Conservation (phyloP, 2,888 invertebrate species). For the Temnothorax rugatulus region DNA sequence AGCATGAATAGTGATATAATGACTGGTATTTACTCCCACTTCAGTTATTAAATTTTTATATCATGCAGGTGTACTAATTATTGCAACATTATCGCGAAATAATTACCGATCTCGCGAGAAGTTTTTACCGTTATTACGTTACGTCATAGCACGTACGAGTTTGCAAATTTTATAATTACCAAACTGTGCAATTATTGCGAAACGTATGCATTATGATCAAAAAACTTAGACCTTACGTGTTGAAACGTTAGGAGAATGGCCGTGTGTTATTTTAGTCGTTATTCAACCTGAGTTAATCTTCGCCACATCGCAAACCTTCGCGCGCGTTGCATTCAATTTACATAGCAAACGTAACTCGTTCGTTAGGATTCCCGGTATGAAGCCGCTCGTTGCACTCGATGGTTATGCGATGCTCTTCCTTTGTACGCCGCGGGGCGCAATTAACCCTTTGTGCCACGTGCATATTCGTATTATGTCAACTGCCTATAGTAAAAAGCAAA, state of each 20-base stretch:
- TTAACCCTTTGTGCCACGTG: slow-evolving; percentile 46
- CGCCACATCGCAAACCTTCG: slow-evolving; percentile 13
- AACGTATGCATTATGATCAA: background rate
- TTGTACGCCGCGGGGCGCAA: slow-evolving; percentile 31
- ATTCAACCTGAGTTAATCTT: slow-evolving; percentile 39
- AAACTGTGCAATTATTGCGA: background rate
- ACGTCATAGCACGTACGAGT: background rate
- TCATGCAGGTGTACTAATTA: background rate
- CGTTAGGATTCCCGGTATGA: slow-evolving; percentile 43
- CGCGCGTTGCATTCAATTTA: slow-evolving; percentile 44
- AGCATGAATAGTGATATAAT: background rate
- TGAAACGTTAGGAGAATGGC: background rate
- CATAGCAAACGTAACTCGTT: slow-evolving; percentile 52
- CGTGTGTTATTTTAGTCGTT: slow-evolving; percentile 24
- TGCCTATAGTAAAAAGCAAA: slow-evolving; percentile 29
- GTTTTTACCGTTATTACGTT: background rate
- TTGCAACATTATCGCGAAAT: background rate
- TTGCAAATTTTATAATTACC: slow-evolving; percentile 5
- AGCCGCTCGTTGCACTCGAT: slow-evolving; percentile 42
- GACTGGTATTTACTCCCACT: background rate
- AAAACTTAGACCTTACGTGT: background rate
- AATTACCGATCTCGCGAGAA: background rate
- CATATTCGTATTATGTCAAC: slow-evolving; percentile 49
- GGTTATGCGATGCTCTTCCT: slow-evolving; percentile 41
- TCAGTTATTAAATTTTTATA: background rate